Evolutionary conservation across 2,797 vertebrate genomes (phyloP).

Genomic region (Tamandua tetradactyla): DNA sequence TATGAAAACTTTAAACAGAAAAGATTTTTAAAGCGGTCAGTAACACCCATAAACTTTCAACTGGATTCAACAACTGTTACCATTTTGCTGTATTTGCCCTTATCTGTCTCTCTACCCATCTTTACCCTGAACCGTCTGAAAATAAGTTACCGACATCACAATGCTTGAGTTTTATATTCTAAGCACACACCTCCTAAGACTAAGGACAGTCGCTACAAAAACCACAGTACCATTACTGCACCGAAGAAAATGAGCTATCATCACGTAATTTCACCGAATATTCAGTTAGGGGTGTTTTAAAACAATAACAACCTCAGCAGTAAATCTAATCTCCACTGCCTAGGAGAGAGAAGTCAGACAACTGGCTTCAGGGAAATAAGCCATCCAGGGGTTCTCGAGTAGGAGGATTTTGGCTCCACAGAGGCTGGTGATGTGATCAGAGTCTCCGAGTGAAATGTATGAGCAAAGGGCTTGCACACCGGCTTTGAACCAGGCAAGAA

Average conservation of each 20-base stretch:
- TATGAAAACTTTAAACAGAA: background rate
- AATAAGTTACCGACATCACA: background rate
- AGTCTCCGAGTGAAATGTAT: background rate
- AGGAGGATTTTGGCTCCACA: background rate
- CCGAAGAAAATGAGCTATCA: background rate
- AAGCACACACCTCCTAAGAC: background rate
- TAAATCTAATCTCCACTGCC: background rate
- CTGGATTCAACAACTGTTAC: background rate
- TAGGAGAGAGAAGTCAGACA: background rate
- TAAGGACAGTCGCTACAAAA: background rate
- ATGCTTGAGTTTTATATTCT: background rate
- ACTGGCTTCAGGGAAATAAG: background rate
- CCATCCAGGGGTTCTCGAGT: background rate
- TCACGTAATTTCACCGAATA: background rate
- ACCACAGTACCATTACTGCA: background rate
- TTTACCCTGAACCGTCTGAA: slow-evolving; percentile 24
- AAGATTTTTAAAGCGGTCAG: background rate
- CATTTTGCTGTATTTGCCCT: background rate
- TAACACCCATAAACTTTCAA: background rate
- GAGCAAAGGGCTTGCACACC: background rate
- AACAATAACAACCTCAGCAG: background rate
- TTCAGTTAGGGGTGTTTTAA: background rate
- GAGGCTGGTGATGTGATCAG: background rate
- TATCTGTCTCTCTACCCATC: background rate
- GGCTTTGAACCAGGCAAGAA: background rate